Conservation (phyloP, 1,140 invertebrate species). For the Batillaria attramentaria region DNA sequence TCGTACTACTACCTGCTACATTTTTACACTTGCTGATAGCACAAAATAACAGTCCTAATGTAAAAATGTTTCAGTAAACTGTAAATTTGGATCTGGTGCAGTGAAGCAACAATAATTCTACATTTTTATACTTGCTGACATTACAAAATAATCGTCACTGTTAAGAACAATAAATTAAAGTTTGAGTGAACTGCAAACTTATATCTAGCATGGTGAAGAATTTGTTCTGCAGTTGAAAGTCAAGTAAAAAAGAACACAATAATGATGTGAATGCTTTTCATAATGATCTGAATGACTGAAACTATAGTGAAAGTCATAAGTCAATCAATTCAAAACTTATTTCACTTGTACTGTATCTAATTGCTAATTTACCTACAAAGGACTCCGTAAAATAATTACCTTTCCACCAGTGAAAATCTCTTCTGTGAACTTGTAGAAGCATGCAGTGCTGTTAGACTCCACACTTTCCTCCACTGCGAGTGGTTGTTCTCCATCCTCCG, state of each 20-base stretch:
- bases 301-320: too few species aligned
- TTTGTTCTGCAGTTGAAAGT: neutral
- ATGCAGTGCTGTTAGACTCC: slow-evolving; percentile 23
- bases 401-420: slow-evolving; percentile 62
- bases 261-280: neutral
- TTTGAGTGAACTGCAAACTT: neutral
- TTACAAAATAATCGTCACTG: neutral
- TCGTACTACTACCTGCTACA: too few species aligned
- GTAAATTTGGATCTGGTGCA: too few species aligned
- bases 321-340: too few species aligned
- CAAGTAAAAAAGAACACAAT: neutral
- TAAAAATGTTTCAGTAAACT: too few species aligned
- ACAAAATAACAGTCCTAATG: too few species aligned
- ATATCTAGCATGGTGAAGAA: neutral
- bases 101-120: neutral
- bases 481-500: too few species aligned
- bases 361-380: too few species aligned
- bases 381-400: slow-evolving; percentile 45
- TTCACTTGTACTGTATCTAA: too few species aligned
- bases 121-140: neutral
- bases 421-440: slow-evolving; percentile 52
- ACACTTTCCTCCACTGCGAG: neutral
- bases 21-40: too few species aligned
- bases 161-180: too few species aligned
- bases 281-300: neutral